Base-by-base conservation (phyloP, 2,888 invertebrate species). In the Caenorhabditis sp. region DNA sequence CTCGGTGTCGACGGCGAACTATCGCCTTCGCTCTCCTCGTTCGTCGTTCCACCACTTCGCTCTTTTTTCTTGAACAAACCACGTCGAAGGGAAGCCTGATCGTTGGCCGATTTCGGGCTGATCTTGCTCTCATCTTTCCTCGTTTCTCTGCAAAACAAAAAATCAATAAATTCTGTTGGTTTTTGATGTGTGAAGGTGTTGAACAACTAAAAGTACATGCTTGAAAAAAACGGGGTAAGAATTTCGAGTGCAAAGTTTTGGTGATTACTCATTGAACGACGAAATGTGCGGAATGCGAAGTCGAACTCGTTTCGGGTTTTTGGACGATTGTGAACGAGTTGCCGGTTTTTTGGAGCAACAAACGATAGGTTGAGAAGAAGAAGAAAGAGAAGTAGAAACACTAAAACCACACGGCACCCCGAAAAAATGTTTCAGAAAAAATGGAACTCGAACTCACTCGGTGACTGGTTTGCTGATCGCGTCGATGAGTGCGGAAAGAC, bases 401-500 rank as follows among this genome's bases (percentile, higher is more conserved):
- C 8, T 3, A 53, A 53, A 53, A 23, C 2, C 23, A 53, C 53
- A 53, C n/a, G n/a, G n/a, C n/a, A n/a, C n/a, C n/a, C 24, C 8
- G 21, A 53, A 53, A 21, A 23, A 23, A 4, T 23, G 8, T 3
- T 53, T 5, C 5, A 53, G 53, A 53, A 53, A 8, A 8, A 53
- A 8, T 6, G 4, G 6, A 24, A 24, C 14, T 23, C 1, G 23
- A 21, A 67, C 71, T 69, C 27, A 76, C 77, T 69, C 66, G 10
- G 66, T 23, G 23, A 36, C 63, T 1, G 78, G 54, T 51, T 72
- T 78, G 24, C 51, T 60, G 2, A 69, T 65, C 0, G 78, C 94
- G 82, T 95, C 95, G 37, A 97, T 89, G 5, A 99, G 91, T 0
- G 94, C 95, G 87, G 95, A 95, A 24, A 99, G 91, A 0, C 95